Evolutionary conservation across 2,797 vertebrate species (phyloP), one percentile per base, ranked within the genome.

Genomic region (Coregonus ussuriensis): DNA sequence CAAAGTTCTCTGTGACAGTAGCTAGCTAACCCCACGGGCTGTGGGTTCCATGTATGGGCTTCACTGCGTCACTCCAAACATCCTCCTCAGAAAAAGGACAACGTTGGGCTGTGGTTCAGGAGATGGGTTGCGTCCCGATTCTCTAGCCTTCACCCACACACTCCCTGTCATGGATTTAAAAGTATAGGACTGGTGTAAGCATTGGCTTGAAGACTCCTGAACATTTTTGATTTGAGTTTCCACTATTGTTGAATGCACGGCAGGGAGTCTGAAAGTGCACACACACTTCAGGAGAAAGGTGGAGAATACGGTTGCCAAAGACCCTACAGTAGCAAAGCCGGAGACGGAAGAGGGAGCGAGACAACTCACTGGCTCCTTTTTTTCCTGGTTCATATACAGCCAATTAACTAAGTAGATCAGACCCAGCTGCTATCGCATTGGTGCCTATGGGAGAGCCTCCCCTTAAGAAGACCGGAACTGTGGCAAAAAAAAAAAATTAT

Each of bases 61-160:
- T 71, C n/a, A 63, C 52, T 75, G 56, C 35, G 7, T 29, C 47
- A 41, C 66, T 74, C 74, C 21, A 25, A 71, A 69, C 73, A 65
- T 33, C 31, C 15, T 35, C 66, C 15, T 68, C 29, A 9, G 63
- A 33, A 59, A 11, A 63, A 21, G 56, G 56, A 7, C 18, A 59
- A 7, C 16, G 56, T 59, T 16, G 66, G 66, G 66, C 63, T 15
- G 11, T 21, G 29, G 63, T 63, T 25, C 0, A 62, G n/a, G 59
- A 47, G 7, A 47, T 25, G 25, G 31, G 31, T 33, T 33, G 31
- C 31, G 31, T 33, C 31, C 31, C 31, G 31, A 33, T 33, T 33
- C 31, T 3, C 31, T 11, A 13, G 9, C 41, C 41, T 47, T 62
- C 59, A 54, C 59, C 7, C 21, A 62, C 41, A 47, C 9, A 13